phyloP scores from a whole-genome alignment of 2,888 invertebrate species.

The Itoplectis maculator region DNA sequence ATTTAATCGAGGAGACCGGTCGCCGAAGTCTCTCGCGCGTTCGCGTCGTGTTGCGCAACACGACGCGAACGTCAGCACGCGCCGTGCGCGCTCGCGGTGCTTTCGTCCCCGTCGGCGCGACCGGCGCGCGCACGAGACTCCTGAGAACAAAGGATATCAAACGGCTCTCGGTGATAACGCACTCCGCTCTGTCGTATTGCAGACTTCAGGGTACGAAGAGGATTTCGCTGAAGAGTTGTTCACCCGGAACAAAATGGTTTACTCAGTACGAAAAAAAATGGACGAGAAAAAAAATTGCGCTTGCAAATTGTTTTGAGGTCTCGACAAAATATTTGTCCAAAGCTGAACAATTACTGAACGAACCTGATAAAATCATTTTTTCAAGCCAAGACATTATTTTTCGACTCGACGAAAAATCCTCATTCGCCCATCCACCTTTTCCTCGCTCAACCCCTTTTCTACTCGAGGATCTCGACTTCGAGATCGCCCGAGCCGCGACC shows the following conservation, averaged over 20 bases:
- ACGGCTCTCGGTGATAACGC: neutral
- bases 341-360: no score
- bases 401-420: no score
- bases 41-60: constrained; percentile 60
- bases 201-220: neutral
- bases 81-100: no score
- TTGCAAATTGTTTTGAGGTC: no score
- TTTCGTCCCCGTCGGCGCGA: neutral
- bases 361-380: no score
- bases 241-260: no score
- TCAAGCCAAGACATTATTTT: no score
- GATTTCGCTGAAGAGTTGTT: neutral
- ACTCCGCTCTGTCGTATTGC: neutral
- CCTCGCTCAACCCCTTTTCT: no score
- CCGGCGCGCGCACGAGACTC: constrained; percentile 13
- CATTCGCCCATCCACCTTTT: no score
- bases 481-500: constrained; percentile 65
- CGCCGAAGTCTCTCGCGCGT: constrained; percentile 16
- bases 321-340: no score
- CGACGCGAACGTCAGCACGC: neutral
- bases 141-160: constrained; percentile 57
- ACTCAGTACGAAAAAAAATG: no score
- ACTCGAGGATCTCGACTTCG: constrained; percentile 34
- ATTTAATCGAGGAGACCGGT: constrained; percentile 65
- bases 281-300: no score